phyloP scores from a whole-genome alignment of 2,888 invertebrate species.

The Mellilla xanthometata region DNA sequence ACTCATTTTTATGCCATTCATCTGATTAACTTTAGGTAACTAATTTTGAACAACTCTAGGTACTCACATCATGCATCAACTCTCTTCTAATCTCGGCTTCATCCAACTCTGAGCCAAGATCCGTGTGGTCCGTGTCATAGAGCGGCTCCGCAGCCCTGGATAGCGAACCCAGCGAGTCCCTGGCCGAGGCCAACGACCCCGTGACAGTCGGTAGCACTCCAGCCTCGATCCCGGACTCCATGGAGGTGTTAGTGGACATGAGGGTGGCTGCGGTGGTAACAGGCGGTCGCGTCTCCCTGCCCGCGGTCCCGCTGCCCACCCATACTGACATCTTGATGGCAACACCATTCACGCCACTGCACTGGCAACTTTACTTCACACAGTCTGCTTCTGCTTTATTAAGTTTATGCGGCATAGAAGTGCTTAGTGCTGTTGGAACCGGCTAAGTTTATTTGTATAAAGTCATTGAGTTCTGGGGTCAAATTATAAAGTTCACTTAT shows the following conservation, averaged over 20 bases:
- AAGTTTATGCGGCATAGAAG: too few relatives aligned
- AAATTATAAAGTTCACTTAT: too few relatives aligned
- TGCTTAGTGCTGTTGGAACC: too few relatives aligned
- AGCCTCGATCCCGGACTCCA: constrained; percentile 86
- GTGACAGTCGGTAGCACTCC: constrained; percentile 88
- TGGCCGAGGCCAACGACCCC: constrained; percentile 83
- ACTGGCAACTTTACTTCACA: constrained; percentile 24
- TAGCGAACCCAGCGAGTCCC: constrained; percentile 82
- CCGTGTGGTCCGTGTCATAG: constrained; percentile 91
- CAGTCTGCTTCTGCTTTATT: too few relatives aligned
- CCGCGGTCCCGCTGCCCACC: constrained; percentile 73
- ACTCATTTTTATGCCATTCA: too few relatives aligned
- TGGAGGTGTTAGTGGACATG: constrained; percentile 77
- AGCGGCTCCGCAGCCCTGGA: constrained; percentile 84
- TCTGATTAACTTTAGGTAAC: too few relatives aligned
- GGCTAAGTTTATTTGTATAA: too few relatives aligned
- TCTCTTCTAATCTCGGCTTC: constrained; percentile 90
- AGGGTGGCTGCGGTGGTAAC: constrained; percentile 63
- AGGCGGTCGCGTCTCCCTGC: constrained; percentile 48
- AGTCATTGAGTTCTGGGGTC: too few relatives aligned
- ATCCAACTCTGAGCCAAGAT: constrained; percentile 90
- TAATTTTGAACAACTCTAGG: too few relatives aligned
- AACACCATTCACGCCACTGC: constrained; percentile 71
- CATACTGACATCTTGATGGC: constrained; percentile 71
- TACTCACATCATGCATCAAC: constrained; percentile 90